Percentiles rank a stretch among this genome's conserved stretches.
phyloP scores from a whole-genome alignment of 1,140 invertebrate species.

The Rhopalosiphum padi region DNA sequence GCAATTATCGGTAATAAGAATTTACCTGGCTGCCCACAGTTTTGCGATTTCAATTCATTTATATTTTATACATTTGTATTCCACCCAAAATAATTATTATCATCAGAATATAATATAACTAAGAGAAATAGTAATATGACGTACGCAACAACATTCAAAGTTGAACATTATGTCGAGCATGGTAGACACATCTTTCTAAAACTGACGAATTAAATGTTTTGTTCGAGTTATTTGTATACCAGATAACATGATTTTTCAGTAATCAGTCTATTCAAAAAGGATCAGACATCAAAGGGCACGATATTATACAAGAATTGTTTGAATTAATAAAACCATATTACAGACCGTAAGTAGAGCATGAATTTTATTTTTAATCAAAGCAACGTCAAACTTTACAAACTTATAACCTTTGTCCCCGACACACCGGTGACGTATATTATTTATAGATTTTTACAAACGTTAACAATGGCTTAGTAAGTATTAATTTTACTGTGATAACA shows the following conservation, averaged over 20 bases:
- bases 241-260: not conserved
- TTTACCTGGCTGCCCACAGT: not conserved
- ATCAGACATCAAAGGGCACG: not conserved
- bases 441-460: not conserved
- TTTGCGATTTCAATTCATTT: not conserved
- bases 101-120: not conserved
- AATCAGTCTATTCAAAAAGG: not conserved
- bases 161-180: not conserved
- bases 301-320: not conserved
- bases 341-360: not conserved
- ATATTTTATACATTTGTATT: not conserved
- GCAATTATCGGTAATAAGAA: not conserved
- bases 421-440: not conserved
- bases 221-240: not conserved
- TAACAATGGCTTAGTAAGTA: not conserved
- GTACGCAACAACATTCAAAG: not conserved
- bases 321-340: not conserved
- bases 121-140: not conserved
- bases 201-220: not conserved
- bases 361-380: conserved; percentile 1
- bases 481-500: not conserved
- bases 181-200: not conserved
- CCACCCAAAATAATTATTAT: not conserved
- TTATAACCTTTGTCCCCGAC: not conserved
- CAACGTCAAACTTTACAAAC: not conserved